Evolutionary conservation across 2,888 invertebrate genomes (phyloP), one percentile per base, ranked within the genome.

Genomic region (Philhelius pedissequus): DNA sequence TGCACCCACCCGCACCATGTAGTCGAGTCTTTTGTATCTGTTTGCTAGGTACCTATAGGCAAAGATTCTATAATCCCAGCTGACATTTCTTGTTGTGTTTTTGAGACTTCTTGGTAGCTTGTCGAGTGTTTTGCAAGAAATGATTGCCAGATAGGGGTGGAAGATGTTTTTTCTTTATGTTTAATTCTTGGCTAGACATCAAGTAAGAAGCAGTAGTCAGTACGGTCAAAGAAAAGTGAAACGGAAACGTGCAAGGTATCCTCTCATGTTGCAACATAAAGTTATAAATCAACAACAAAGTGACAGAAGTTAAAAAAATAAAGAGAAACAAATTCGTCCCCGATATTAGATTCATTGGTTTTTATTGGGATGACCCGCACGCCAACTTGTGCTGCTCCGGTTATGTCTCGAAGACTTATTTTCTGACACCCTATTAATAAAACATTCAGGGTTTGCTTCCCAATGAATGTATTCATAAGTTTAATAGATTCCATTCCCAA

Each of bases 371-470:
- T 70, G 74, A 68, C 68, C 74, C 27, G 52, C 56, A 66, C 64
- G 73, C 25, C 20, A 50, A 54, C 68, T 38, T 11, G 11, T 38
- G 40, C 43, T 54, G 9, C 70, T 48, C 13, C 27, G 8, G 56
- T 58, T 43, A 9, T 54, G 7, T 45, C n/a, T 45, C n/a, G n/a
- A n/a, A n/a, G 58, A 35, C 58, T 62, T 22, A 45, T 68, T 52
- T 77, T 70, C 66, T 40, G 74, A 78, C 58, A 45, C 74, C 83
- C 83, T 83, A 83, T 83, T 79, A 83, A 79, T 83, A 83, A 83
- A 83, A 74, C 78, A 83, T 83, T 83, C 62, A 56, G 60, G 50
- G 64, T 43, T 71, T 45, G 50, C 69, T 60, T 71, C 71, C 35
- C 64, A n/a, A 32, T 45, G 64, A 48, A 64, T 48, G 9, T 64